Evolutionary conservation across 2,797 vertebrate genomes (phyloP), one percentile per base, ranked within the genome.

Genomic region (Phalanger gymnotis): DNA sequence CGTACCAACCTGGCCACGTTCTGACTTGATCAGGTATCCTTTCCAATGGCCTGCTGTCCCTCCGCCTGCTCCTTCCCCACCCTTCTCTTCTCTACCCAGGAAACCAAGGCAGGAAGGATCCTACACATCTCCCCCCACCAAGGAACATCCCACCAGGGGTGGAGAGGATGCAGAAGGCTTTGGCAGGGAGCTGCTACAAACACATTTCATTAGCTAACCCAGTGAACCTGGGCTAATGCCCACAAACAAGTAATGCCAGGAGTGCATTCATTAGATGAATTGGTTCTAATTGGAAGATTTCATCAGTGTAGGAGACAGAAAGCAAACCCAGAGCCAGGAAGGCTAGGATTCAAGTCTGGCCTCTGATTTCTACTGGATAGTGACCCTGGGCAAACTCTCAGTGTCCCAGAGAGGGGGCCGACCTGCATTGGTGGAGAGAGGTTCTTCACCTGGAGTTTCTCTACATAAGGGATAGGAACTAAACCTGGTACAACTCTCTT

Each of bases 31-130:
- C 13, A n/a, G 31, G 34, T 14, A 0, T 51, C 53, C 10, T 0
- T 30, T 53, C 4, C 25, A 2, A 0, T 1, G 22, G 54, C 53
- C 14, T 0, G 53, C 6, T 19, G 12, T 13, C 4, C 0, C 5
- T 14, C 1, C 0, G 0, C 0, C 0, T 1, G 0, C 3, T 40
- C 31, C 95, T 66, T n/a, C 31, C 58, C 58, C 3, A 30, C 58
- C 58, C 58, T 66, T 2, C 13, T n/a, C 31, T 30, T 31, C 31
- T n/a, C 66, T 40, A 19, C 66, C 6, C 6, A 40, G 66, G 66
- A 73, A 73, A 40, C n/a, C n/a, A 40, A 73, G 66, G 66, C n/a
- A 66, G 58, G 30, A 34, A 66, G 31, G 31, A 34, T 34, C 58
- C 31, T 31, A 66, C 12, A n/a, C 66, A 73, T 22, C 5, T 73